Evolutionary conservation across 1,140 invertebrate species (phyloP), one percentile per base, ranked within the genome.

Genomic region (Lepidurus arcticus): DNA sequence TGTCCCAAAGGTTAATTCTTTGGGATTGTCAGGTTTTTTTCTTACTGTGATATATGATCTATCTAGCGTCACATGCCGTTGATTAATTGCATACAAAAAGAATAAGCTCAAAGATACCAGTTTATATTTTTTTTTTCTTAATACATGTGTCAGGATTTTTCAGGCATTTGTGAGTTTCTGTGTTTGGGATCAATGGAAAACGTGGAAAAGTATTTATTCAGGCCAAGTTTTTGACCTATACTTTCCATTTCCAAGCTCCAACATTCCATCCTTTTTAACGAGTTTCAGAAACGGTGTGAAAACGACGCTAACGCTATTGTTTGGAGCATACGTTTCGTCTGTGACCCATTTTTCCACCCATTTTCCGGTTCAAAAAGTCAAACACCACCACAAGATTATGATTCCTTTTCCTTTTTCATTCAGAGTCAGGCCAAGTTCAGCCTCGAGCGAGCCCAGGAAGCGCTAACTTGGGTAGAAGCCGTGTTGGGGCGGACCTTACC

Each of bases 351-450:
- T 78, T 44, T 76, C 11, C 75, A 47, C 21, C 26, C 42, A 21
- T n/a, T 47, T 77, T 42, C 42, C 65, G 42, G 44, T 74, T 78
- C 73, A 73, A 3, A 78, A 26, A n/a, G 34, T 34, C 34, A 34
- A 34, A 34, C 34, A 34, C 2, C 34, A 34, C 34, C 34, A 34
- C 34, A 83, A 74, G 42, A 42, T 73, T 75, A 8, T 73, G 43
- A 79, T 77, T 47, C 44, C 13, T 73, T 73, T 73, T 45, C 78
- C 53, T 81, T 76, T 74, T 79, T 21, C 78, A 77, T 76, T 75
- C 80, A 88, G 88, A 85, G 88, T 80, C 87, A 88, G 81, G 87
- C 88, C 34, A 87, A 88, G 78, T 88, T 89, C 81, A 85, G 84
- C 80, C 77, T 88, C 65, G 84, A 87, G 43, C 83, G 88, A 80